Evolutionary conservation across 2,113 vertebrate species (phyloP).

Genomic region (Drymodes brunneopygia): DNA sequence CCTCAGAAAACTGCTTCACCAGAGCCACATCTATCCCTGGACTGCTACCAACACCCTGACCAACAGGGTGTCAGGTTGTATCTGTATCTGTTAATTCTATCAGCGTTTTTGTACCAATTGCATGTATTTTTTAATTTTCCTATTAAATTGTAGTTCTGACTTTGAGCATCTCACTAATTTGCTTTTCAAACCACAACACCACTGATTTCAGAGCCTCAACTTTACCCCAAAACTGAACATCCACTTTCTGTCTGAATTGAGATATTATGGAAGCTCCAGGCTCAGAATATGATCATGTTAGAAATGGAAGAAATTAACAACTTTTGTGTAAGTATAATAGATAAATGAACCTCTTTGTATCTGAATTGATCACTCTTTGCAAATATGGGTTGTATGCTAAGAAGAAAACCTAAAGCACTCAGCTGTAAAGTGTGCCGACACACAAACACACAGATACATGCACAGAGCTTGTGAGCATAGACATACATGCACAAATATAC

Average conservation of each 20-base stretch:
- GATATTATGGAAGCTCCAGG: background rate
- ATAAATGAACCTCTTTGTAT: background rate
- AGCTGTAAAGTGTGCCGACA: background rate
- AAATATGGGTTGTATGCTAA: background rate
- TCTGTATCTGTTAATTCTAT: too few species aligned
- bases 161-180: too few species aligned
- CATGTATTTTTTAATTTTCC: too few species aligned
- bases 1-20: too few species aligned
- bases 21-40: too few species aligned
- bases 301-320: background rate
- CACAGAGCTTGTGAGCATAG: background rate
- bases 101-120: too few species aligned
- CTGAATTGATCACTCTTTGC: background rate
- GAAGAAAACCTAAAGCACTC: background rate
- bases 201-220: background rate
- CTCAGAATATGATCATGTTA: background rate
- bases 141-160: too few species aligned
- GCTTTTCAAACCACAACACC: too few species aligned
- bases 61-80: too few species aligned
- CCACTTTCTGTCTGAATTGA: background rate
- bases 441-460: background rate
- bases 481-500: background rate
- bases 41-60: too few species aligned
- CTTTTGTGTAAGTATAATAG: background rate
- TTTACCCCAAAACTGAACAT: background rate